Base-by-base conservation (phyloP, 2,888 invertebrate genomes). In the Harpagoxenus sublaevis region DNA sequence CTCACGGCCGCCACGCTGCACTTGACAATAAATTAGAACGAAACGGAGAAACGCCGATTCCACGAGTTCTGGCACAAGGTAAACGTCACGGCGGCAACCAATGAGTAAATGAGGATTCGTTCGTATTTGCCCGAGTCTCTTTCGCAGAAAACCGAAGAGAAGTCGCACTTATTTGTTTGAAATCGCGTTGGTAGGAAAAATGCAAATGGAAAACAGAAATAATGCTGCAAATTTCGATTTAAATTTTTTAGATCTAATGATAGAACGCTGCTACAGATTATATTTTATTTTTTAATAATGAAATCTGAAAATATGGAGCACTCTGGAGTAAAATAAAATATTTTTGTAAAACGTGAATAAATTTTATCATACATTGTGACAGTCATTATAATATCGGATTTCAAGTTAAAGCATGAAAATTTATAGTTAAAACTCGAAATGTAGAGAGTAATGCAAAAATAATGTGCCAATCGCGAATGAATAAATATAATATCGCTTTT, bases 11-110 rank as follows among this genome's bases (percentile, higher is more conserved):
- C 78, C 45, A 62, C 73, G 84, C 66, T 82, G 91, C 86, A 87
- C 88, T 89, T 89, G 89, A 89, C 84, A 84, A 91, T 89, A 89
- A 92, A 92, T 86, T 91, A 89, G 92, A 90, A 89, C 92, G 86
- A 88, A 86, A 85, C 83, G 84, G 83, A 84, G 87, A 88, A 88
- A 84, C 83, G 82, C 42, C 68, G 83, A 65, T 88, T 51, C 66
- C 18, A 48, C 48, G 81, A 57, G 86, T 86, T 88, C 85, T 83
- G 65, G 84, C 74, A 77, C 83, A 83, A 86, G 85, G 83, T 73
- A 63, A 83, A 83, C 77, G 15, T 23, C 6, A 31, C 42, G 23
- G 9, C 53, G 31, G 55, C 42, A 5, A 2, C 39, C 53, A 62
- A 65, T 10, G 39, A 28, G 42, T 35, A 15, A 71, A 45, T 15